A percentile compares a stretch with the other conserved stretches of the same genome.
Evolutionary conservation across 2,797 vertebrate genomes (phyloP).

Genomic region (Typhlichthys subterraneus): DNA sequence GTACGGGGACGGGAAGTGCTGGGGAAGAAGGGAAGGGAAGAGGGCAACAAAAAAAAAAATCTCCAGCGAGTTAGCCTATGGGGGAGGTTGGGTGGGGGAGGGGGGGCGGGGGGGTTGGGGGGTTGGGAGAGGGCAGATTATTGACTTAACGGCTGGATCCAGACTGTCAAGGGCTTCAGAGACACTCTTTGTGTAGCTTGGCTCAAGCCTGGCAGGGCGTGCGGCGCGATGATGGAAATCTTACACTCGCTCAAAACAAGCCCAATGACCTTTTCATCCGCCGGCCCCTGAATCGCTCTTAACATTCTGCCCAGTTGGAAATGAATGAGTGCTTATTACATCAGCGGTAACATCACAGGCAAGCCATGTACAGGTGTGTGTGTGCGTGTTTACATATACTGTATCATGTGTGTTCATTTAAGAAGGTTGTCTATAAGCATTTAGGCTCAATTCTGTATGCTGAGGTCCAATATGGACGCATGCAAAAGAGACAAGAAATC

Average conservation of each 20-base stretch:
- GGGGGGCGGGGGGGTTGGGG: slow-evolving; percentile 33
- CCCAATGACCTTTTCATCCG: slow-evolving; percentile 67
- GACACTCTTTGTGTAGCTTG: slow-evolving; percentile 70
- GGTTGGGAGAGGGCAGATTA: slow-evolving; percentile 49
- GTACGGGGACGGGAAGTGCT: not conserved
- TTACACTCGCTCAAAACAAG: slow-evolving; percentile 71
- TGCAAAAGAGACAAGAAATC: slow-evolving; percentile 30
- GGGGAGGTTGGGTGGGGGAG: slow-evolving; percentile 6
- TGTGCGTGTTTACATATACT: slow-evolving; percentile 2
- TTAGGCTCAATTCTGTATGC: slow-evolving; percentile 22
- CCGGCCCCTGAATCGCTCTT: slow-evolving; percentile 54
- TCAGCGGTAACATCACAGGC: slow-evolving; percentile 48
- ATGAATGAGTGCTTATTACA: slow-evolving; percentile 64
- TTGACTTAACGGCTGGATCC: slow-evolving; percentile 66
- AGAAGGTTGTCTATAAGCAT: slow-evolving; percentile 31
- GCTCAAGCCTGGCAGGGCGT: slow-evolving; percentile 44
- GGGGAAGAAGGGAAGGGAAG: slow-evolving; percentile 57
- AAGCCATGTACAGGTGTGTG: slow-evolving; percentile 29
- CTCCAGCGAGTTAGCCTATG: slow-evolving; percentile 48
- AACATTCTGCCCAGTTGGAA: slow-evolving; percentile 58
- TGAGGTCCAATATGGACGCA: slow-evolving; percentile 27
- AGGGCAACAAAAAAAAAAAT: slow-evolving; percentile 29
- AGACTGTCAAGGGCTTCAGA: slow-evolving; percentile 64
- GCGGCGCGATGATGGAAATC: slow-evolving; percentile 71
- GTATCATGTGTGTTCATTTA: not conserved